Conservation (phyloP, 1,140 invertebrate genomes). For the Drosophila punjabiensis region DNA sequence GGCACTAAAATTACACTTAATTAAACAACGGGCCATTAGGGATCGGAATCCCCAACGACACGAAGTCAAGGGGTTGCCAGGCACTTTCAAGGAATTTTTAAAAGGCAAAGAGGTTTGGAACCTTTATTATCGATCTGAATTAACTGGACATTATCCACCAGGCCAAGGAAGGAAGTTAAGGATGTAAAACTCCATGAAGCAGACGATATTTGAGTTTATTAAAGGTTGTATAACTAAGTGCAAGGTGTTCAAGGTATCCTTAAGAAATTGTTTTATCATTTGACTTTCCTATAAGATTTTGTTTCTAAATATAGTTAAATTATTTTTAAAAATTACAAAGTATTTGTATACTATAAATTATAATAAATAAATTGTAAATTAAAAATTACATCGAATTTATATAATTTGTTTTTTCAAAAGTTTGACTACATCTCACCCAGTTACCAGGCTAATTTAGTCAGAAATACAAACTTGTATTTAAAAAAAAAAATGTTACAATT, state of each 20-base stretch:
- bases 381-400: not conserved
- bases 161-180: not conserved
- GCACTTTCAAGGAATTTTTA: constrained; percentile 4
- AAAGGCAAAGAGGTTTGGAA: not conserved
- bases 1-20: constrained; percentile 78
- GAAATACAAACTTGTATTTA: not conserved
- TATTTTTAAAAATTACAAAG: not conserved
- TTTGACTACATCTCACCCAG: not conserved
- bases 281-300: not conserved
- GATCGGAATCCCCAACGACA: constrained; percentile 55
- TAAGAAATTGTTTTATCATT: not conserved
- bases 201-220: not conserved
- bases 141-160: not conserved
- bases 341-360: not conserved
- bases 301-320: not conserved
- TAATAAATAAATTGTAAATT: not conserved
- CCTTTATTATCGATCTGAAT: constrained; percentile 3
- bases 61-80: constrained; percentile 18
- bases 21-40: constrained; percentile 73
- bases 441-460: constrained; percentile 11
- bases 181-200: not conserved
- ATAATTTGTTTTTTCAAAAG: not conserved
- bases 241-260: not conserved
- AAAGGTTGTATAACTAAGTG: not conserved
- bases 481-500: constrained; percentile 43